Conservation (phyloP, 2,888 invertebrate species). For the Coenonympha arcania region DNA sequence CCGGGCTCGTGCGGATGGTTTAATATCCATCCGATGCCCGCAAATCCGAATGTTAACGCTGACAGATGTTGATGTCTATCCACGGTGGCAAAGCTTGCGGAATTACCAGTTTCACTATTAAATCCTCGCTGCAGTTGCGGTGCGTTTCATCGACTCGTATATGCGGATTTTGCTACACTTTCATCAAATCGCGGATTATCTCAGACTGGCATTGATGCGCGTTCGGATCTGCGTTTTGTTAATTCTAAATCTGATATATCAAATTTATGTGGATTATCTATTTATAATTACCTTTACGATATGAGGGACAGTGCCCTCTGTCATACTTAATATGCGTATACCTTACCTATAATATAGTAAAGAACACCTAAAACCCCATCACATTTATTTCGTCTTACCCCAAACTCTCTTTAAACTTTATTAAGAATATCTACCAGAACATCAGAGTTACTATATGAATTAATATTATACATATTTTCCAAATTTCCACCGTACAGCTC, state of each 20-base stretch:
- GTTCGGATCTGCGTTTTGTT: background rate
- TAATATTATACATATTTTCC: too few species aligned
- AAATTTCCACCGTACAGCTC: too few species aligned
- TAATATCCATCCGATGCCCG: slow-evolving; percentile 52
- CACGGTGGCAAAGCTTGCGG: slow-evolving; percentile 43
- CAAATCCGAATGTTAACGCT: slow-evolving; percentile 57
- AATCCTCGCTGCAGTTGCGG: slow-evolving; percentile 39
- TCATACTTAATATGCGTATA: too few species aligned
- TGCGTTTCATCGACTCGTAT: slow-evolving; percentile 38
- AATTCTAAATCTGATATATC: background rate
- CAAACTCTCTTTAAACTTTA: too few species aligned
- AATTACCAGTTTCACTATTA: slow-evolving; percentile 52
- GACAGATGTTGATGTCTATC: slow-evolving; percentile 50
- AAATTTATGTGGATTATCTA: too few species aligned
- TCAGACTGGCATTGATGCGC: background rate
- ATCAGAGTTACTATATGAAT: too few species aligned
- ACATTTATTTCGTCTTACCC: too few species aligned
- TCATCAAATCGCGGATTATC: slow-evolving; percentile 21
- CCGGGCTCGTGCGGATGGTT: slow-evolving; percentile 38
- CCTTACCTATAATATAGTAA: too few species aligned
- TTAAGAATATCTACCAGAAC: too few species aligned
- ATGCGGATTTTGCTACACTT: slow-evolving; percentile 25
- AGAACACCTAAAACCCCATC: too few species aligned
- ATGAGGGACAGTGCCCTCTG: too few species aligned
- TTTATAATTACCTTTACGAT: too few species aligned